phyloP scores from a whole-genome alignment of 2,113 vertebrate genomes.

The Chlamydotis undulata region DNA sequence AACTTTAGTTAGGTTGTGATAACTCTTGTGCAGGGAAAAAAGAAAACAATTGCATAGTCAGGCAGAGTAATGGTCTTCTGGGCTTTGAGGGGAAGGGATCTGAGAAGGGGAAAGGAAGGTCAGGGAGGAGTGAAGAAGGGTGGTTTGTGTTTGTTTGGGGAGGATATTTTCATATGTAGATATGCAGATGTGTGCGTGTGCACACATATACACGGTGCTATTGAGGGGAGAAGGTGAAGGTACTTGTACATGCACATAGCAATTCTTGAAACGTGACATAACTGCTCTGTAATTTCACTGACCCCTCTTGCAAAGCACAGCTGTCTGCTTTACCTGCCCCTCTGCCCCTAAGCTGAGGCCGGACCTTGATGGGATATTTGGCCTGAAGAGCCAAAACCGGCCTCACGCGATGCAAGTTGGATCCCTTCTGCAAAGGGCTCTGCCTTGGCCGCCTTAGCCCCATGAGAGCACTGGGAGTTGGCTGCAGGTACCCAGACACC shows the following conservation, averaged over 20 bases:
- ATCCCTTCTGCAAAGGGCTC: not conserved
- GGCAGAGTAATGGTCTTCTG: not conserved
- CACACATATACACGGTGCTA: not conserved
- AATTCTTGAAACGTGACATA: not conserved
- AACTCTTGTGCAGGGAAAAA: too few species aligned
- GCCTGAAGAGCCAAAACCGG: not conserved
- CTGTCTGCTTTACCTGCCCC: not conserved
- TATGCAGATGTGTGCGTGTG: too few species aligned
- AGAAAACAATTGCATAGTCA: not conserved
- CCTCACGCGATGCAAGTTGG: fast-evolving
- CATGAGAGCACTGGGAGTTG: too few species aligned
- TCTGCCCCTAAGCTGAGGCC: not conserved
- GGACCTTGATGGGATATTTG: not conserved
- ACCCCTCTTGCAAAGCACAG: fast-evolving
- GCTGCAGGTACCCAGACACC: not conserved
- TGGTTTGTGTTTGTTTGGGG: not conserved
- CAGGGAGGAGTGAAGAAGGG: not conserved
- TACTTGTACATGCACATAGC: not conserved
- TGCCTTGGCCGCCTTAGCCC: not conserved
- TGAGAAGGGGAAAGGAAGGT: not conserved
- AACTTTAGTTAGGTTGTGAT: not conserved
- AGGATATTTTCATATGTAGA: too few species aligned
- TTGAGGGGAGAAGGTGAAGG: not conserved
- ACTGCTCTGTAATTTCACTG: not conserved
- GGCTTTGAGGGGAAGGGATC: not conserved